Evolutionary conservation across 2,113 vertebrate genomes (phyloP).

Genomic region (Procavia capensis): DNA sequence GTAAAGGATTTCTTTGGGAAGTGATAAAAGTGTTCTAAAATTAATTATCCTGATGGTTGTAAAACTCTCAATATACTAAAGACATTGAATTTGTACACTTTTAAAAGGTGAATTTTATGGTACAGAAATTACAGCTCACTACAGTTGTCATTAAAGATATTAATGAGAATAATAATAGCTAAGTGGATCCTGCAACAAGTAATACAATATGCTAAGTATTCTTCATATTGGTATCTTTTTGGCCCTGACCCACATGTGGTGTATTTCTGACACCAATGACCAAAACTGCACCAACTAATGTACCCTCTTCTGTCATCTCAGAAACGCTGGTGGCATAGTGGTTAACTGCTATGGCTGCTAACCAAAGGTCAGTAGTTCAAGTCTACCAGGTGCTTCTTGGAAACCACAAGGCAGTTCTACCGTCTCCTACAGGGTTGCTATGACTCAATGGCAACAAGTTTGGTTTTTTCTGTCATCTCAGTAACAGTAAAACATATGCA

Average conservation of each 20-base stretch:
- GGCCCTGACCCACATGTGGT: background rate
- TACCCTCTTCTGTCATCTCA: background rate
- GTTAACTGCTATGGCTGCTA: too few species aligned
- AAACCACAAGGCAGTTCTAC: too few species aligned
- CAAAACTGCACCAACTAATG: background rate
- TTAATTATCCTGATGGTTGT: background rate
- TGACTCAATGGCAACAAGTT: too few species aligned
- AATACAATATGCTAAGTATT: slow-evolving; percentile 12
- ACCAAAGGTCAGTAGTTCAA: too few species aligned
- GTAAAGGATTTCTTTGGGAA: background rate
- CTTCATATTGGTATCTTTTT: background rate
- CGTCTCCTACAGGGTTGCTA: too few species aligned
- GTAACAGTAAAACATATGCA: background rate
- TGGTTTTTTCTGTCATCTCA: background rate
- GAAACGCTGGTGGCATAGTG: background rate
- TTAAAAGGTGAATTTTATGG: background rate
- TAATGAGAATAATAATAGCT: background rate
- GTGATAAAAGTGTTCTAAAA: slow-evolving; percentile 23
- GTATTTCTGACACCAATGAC: background rate
- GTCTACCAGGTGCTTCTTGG: too few species aligned
- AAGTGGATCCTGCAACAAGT: background rate
- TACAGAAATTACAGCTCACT: background rate
- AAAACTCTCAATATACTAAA: background rate
- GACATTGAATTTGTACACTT: background rate
- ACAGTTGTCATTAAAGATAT: slow-evolving; percentile 13